A percentile compares a stretch with the other conserved stretches of the same genome.
These are phyloP conservation scores for Esox niger DNA, from an alignment of 2,113 vertebrate species.

Conservation along the genomic window DNA sequence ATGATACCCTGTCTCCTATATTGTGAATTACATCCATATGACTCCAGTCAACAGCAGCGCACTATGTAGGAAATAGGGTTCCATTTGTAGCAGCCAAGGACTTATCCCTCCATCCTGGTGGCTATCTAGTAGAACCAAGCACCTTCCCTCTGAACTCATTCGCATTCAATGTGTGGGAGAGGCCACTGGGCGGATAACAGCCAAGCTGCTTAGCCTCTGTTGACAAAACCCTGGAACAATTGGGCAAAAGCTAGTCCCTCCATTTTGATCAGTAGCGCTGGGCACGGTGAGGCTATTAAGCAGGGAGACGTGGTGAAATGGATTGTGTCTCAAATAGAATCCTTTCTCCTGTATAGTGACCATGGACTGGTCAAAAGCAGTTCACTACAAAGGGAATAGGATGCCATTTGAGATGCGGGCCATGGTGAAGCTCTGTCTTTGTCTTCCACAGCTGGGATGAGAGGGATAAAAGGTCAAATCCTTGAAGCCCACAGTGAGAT, in stretches of 20 bases:
- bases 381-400: too few species aligned
- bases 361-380: too few species aligned
- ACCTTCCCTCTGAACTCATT: slow-evolving; percentile 17
- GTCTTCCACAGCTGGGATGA: background rate
- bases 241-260: slow-evolving; percentile 11
- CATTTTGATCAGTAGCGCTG: slow-evolving; percentile 32
- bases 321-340: too few species aligned
- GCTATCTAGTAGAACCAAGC: slow-evolving; percentile 4
- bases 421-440: background rate
- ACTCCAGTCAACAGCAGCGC: too few species aligned
- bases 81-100: background rate
- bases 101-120: slow-evolving; percentile 27
- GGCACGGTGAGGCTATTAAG: slow-evolving; percentile 10
- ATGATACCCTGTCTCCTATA: too few species aligned
- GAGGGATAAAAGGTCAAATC: slow-evolving; percentile 12
- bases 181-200: slow-evolving; percentile 20
- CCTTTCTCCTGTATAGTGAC: too few species aligned
- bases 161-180: slow-evolving; percentile 27
- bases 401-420: too few species aligned
- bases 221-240: slow-evolving; percentile 29
- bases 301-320: background rate
- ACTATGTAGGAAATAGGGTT: too few species aligned
- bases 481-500: background rate
- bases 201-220: slow-evolving; percentile 29
- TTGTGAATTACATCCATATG: too few species aligned